phyloP scores from a whole-genome alignment of 2,888 invertebrate genomes.

The Macropis europaea region DNA sequence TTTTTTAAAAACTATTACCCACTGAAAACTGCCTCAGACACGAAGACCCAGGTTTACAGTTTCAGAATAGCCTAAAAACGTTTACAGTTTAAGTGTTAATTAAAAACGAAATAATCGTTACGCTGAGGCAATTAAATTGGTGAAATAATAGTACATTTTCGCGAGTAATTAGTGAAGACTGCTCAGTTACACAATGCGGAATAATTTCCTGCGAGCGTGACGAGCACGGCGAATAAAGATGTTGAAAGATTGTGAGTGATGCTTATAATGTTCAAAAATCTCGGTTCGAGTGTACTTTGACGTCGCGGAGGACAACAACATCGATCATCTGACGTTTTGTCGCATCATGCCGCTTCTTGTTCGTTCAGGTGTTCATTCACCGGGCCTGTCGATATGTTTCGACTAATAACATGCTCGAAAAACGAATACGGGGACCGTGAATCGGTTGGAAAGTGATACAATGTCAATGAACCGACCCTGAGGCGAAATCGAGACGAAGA shows the following conservation, averaged over 20 bases:
- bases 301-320: constrained; percentile 50
- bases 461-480: not conserved
- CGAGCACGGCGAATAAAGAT: constrained; percentile 4
- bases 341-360: constrained; percentile 69
- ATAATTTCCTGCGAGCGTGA: not conserved
- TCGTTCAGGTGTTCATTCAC: constrained; percentile 67
- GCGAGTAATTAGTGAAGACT: too few species aligned
- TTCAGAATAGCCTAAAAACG: too few species aligned
- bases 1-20: too few species aligned
- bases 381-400: constrained; percentile 59
- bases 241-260: constrained; percentile 40
- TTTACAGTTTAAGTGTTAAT: too few species aligned
- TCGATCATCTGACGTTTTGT: constrained; percentile 73
- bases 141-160: too few species aligned
- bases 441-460: constrained; percentile 20
- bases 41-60: too few species aligned
- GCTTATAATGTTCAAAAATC: constrained; percentile 30
- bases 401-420: constrained; percentile 58
- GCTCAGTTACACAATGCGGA: too few species aligned
- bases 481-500: not conserved
- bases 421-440: constrained; percentile 1
- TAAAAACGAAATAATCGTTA: too few species aligned
- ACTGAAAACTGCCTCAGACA: too few species aligned
- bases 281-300: constrained; percentile 6
- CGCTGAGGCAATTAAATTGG: too few species aligned